Evolutionary conservation across 2,888 invertebrate genomes (phyloP), one percentile per base, ranked within the genome.

Genomic region (Cordilura impudica): DNA sequence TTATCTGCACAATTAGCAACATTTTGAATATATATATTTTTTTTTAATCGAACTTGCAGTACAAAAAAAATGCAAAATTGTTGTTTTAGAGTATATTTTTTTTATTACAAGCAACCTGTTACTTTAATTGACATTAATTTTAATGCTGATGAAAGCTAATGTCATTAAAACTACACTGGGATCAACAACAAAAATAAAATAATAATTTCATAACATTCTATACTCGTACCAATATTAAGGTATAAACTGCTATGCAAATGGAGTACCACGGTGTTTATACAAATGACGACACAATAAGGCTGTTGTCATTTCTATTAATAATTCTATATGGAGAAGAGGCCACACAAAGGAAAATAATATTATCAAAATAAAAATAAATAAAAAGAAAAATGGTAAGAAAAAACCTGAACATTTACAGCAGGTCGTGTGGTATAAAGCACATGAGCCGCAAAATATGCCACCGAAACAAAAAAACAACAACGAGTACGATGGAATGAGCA

Each of bases 131-230:
- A 74, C 81, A 75, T 81, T 78, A 81, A 75, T 69, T 77, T 81
- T 81, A 81, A 81, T 78, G 81, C 75, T 81, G 81, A 78, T 78
- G 81, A 81, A 81, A 81, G 81, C 70, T 78, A 81, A 81, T 81
- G 74, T 74, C 81, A 78, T 81, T 78, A 81, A 78, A 78, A 75
- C 71, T 19, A 72, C 67, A 78, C 63, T 49, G 61, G 61, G 31
- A 60, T 58, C 66, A 39, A 61, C n/a, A n/a, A 51, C 10, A 75
- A 54, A 51, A 39, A 56, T n/a, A n/a, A n/a, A n/a, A n/a, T n/a
- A 61, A 19, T 16, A n/a, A 39, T 39, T 39, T n/a, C n/a, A 39
- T n/a, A 39, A 39, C 12, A 39, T 39, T n/a, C 35, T n/a, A 39
- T 39, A n/a, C n/a, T 39, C n/a, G n/a, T n/a, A 39, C 4, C 35